Evolutionary conservation across 2,113 vertebrate species (phyloP), one percentile per base, ranked within the genome.

Genomic region (Vimba vimba): DNA sequence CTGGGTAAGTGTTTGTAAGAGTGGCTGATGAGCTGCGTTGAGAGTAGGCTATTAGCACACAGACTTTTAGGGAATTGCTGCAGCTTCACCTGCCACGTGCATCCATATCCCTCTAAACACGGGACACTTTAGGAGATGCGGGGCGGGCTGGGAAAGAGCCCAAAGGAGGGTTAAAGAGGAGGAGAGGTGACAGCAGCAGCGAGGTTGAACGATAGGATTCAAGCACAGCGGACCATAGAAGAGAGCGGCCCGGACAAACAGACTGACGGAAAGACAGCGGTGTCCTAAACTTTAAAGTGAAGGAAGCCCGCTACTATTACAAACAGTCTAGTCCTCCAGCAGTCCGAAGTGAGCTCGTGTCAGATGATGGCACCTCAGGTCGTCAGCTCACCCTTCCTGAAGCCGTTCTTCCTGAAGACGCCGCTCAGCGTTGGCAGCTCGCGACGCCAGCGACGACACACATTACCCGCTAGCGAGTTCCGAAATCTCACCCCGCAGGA

Each of bases 401-500:
- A 94, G 75, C 93, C 93, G 4, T 94, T 94, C 88, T 95, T 93
- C 68, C 88, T 93, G 47, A 94, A 92, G 91, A 90, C 88, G 4
- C 91, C 93, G 0, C 83, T 90, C 43, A 88, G 90, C 2, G 90
- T 86, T 85, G 82, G 89, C 57, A 92, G 80, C 52, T 86, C 91
- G 19, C 88, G 89, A 52, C 83, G 85, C 10, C 93, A 93, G 87
- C 87, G 95, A 30, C 89, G 95, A 17, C 95, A 96, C 93, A 96
- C 95, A 0, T 93, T 96, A 0, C 95, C 95, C 0, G 95, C 95
- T 90, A 96, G 95, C 10, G 95, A 96, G 90, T 96, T 96, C 91
- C 91, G 95, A 66, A 95, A 95, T 90, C 94, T 96, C 71, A 95
- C 93, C 8, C 90, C 92, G 4, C 93, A 94, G 89, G 95, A 96